phyloP scores from a whole-genome alignment of 2,888 invertebrate genomes.

The Mellilla xanthometata region DNA sequence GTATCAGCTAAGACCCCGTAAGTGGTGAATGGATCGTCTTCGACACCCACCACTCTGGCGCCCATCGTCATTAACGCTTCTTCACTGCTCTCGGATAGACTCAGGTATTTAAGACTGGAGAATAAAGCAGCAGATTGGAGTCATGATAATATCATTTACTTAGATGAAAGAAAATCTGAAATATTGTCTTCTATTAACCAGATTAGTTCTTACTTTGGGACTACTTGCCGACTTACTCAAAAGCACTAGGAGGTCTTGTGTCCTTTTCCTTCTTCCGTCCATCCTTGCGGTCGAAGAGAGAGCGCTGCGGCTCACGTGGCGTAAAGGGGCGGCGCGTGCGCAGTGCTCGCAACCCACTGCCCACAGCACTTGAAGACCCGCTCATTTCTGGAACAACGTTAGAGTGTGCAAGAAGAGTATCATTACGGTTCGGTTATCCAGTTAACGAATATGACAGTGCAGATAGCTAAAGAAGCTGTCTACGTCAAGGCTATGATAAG shows the following conservation, averaged over 20 bases:
- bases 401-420: no score
- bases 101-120: conserved; percentile 85
- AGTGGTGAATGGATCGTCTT: conserved; percentile 42
- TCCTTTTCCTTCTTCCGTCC: conserved; percentile 54
- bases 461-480: no score
- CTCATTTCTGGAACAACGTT: conserved; percentile 52
- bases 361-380: conserved; percentile 37
- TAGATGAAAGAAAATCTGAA: no score
- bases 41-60: conserved; percentile 44
- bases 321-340: conserved; percentile 94
- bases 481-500: no score
- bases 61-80: conserved; percentile 46
- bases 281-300: conserved; percentile 82
- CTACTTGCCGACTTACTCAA: conserved; percentile 87
- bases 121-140: no score
- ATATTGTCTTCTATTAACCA: no score
- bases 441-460: no score
- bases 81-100: conserved; percentile 66
- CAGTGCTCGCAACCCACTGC: conserved; percentile 79
- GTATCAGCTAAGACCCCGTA: conserved; percentile 44
- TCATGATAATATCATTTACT: no score
- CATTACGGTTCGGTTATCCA: no score
- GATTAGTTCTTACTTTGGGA: no score
- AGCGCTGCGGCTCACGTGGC: conserved; percentile 90
- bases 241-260: conserved; percentile 87